phyloP scores from a whole-genome alignment of 2,888 invertebrate species.

The Tetanocera ferruginea region DNA sequence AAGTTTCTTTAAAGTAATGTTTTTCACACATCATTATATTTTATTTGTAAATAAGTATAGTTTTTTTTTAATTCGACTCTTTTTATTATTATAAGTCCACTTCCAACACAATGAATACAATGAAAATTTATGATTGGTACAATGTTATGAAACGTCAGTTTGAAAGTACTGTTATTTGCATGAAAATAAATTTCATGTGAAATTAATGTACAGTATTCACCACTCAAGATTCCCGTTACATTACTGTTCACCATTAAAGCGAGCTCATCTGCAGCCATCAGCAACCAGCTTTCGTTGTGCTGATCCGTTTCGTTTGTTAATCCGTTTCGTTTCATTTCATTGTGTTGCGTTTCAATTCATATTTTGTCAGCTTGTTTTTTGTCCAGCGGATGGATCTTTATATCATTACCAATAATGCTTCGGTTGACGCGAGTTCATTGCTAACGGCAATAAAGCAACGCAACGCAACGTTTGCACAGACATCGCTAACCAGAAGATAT shows the following conservation, averaged over 20 bases:
- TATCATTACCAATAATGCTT: conserved; percentile 33
- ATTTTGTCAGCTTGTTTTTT: neutral
- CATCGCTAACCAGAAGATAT: neutral
- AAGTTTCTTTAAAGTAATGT: too few relatives aligned
- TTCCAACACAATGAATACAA: too few relatives aligned
- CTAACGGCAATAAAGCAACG: neutral
- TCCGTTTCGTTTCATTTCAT: conserved; percentile 5
- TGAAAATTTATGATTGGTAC: too few relatives aligned
- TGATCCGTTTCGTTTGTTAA: conserved; percentile 4
- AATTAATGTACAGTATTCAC: too few relatives aligned
- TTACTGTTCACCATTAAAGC: neutral
- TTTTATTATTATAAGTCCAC: too few relatives aligned
- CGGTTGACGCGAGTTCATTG: conserved; percentile 21
- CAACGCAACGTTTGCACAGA: neutral
- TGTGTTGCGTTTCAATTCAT: neutral
- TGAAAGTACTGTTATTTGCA: too few relatives aligned
- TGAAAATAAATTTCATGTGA: too few relatives aligned
- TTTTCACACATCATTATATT: too few relatives aligned
- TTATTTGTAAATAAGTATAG: too few relatives aligned
- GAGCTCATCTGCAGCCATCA: neutral
- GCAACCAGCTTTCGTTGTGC: neutral
- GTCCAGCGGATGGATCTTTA: conserved; percentile 12
- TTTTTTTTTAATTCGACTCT: too few relatives aligned
- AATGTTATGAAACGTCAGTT: too few relatives aligned
- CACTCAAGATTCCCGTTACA: too few relatives aligned